Evolutionary conservation across 2,888 invertebrate genomes (phyloP).

Genomic region (Encarsia formosa): DNA sequence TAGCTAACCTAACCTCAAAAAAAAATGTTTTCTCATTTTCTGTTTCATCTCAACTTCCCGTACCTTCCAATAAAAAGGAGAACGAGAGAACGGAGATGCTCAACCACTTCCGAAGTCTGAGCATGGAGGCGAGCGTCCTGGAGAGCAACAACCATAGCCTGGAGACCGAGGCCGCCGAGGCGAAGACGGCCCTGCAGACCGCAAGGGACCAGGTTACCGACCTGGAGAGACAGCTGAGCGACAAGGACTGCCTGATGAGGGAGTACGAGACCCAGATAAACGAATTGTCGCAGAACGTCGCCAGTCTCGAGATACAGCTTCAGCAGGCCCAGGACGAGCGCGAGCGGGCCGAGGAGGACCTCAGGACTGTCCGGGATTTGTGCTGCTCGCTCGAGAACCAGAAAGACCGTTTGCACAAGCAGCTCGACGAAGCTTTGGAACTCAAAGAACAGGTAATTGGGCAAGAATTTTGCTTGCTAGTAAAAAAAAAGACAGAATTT

Average conservation of each 20-base stretch:
- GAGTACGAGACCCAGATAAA: slow-evolving; percentile 59
- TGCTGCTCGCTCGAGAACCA: slow-evolving; percentile 64
- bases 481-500: no score
- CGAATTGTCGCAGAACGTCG: slow-evolving; percentile 52
- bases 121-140: slow-evolving; percentile 70
- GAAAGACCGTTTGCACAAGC: slow-evolving; percentile 61
- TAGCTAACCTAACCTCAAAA: no score
- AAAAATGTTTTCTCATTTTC: no score
- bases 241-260: slow-evolving; percentile 55
- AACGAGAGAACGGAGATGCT: slow-evolving; percentile 75
- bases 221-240: slow-evolving; percentile 62
- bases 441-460: slow-evolving; percentile 50
- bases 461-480: no score
- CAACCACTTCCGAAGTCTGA: slow-evolving; percentile 73
- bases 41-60: no score
- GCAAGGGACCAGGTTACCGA: slow-evolving; percentile 60
- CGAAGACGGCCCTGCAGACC: slow-evolving; percentile 58
- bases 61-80: no score
- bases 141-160: slow-evolving; percentile 77
- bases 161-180: slow-evolving; percentile 72
- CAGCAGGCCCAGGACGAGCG: slow-evolving; percentile 59
- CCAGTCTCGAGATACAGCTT: slow-evolving; percentile 64
- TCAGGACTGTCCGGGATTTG: slow-evolving; percentile 58
- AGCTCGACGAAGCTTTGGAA: slow-evolving; percentile 54
- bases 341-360: slow-evolving; percentile 60